Base-by-base conservation (phyloP, 2,113 vertebrate species). In the Pungitius pungitius region DNA sequence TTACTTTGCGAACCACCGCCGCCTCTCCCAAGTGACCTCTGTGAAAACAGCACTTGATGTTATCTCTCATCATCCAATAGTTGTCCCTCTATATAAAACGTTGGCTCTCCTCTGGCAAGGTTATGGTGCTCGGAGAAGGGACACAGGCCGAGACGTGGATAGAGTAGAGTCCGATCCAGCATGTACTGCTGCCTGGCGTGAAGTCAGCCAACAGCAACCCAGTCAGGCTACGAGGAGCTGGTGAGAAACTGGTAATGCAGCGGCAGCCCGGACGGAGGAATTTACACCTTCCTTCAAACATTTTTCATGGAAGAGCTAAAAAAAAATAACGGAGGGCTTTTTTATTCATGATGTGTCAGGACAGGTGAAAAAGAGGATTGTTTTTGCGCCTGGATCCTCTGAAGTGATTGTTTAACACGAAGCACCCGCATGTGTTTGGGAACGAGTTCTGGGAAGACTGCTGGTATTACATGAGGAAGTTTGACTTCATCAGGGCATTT, bases 191-290 rank as follows among this genome's bases (percentile, higher is more conserved):
- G 87, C 52, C 73, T 49, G 77, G 90, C 89, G 86, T 75, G 40
- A 54, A 82, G 82, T 81, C 80, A 52, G 72, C 84, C 78, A 87
- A 77, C 87, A 90, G 85, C 78, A 79, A 60, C 78, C 62, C 70
- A 35, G 56, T 63, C 75, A 82, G 81, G 76, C 81, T 72, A 26
- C 11, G 27, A 64, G 73, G 67, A 74, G 69, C 79, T 69, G 70
- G 35, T 81, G 85, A 87, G 80, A 86, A 91, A 77, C 72, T 73
- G 78, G 80, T 70, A 70, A 55, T 47, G 54, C 75, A 76, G 70
- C 69, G 69, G 58, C 13, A 20, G 27, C 30, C 8, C 24, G 49
- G 22, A 3, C 67, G 72, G 54, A 82, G 73, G 35, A 77, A 63
- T 76, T 49, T 49, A 52, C 45, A 78, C 2, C 54, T 82, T 59